phyloP scores from a whole-genome alignment of 2,797 vertebrate species.

The Trichosurus vulpecula region DNA sequence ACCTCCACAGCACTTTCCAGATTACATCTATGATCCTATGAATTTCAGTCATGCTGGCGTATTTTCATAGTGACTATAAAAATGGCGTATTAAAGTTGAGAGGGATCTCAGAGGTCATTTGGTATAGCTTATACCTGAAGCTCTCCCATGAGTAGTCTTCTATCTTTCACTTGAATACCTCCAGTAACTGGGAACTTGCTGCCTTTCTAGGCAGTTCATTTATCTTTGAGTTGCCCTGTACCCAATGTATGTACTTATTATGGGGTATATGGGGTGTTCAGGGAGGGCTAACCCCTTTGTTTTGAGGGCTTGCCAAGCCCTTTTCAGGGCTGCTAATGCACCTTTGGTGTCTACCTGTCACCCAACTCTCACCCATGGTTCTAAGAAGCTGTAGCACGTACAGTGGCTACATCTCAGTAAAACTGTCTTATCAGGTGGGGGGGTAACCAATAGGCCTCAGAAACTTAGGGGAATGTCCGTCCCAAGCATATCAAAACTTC shows the following conservation, averaged over 20 bases:
- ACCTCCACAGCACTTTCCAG: neutral
- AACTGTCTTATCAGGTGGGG: neutral
- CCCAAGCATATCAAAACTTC: neutral
- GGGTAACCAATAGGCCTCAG: neutral
- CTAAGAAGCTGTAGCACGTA: neutral
- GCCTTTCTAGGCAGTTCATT: neutral
- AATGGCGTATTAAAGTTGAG: neutral
- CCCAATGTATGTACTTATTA: neutral
- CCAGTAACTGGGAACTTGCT: neutral
- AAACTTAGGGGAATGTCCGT: neutral
- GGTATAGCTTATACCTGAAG: neutral
- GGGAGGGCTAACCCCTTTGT: neutral
- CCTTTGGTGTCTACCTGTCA: neutral
- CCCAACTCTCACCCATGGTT: neutral
- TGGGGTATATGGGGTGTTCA: neutral
- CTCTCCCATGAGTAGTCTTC: neutral
- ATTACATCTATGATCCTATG: neutral
- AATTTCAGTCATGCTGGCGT: neutral
- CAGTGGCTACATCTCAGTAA: neutral
- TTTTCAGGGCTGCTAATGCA: neutral
- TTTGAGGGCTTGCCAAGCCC: neutral
- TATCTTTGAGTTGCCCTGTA: neutral
- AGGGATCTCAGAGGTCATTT: neutral
- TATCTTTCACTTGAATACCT: neutral
- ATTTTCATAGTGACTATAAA: neutral